Conservation (phyloP, 1,140 invertebrate genomes). For the Hylaeus volcanicus region DNA sequence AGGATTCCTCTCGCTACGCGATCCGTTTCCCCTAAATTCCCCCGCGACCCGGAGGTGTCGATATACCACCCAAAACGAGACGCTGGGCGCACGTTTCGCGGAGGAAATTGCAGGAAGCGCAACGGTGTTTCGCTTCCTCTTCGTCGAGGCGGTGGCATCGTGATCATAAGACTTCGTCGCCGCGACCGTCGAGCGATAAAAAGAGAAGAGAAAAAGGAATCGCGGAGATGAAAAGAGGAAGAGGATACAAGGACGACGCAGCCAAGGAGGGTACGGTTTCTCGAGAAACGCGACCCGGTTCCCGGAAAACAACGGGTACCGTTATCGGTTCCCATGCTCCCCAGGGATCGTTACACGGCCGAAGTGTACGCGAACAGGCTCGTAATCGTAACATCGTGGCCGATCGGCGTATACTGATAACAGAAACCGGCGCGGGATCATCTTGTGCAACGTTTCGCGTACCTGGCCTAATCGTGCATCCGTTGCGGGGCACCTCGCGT, state of each 20-base stretch:
- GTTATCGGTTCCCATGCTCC: constrained; percentile 50
- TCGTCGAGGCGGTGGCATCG: constrained; percentile 28
- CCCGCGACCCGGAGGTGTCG: too few species aligned
- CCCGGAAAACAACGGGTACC: constrained; percentile 51
- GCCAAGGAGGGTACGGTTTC: neutral
- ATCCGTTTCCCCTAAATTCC: neutral
- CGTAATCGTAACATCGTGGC: constrained; percentile 41
- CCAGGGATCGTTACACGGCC: constrained; percentile 16
- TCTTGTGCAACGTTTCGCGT: constrained; percentile 31
- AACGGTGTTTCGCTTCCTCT: constrained; percentile 45
- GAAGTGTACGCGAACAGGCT: constrained; percentile 5
- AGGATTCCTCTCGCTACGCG: neutral
- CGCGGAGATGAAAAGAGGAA: neutral
- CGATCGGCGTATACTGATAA: constrained; percentile 36
- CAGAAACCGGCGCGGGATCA: constrained; percentile 30
- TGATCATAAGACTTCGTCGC: constrained; percentile 26
- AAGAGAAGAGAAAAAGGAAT: neutral
- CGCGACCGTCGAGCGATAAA: neutral
- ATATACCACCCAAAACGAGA: too few species aligned
- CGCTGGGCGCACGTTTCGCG: neutral
- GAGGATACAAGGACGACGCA: neutral
- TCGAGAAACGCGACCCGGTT: constrained; percentile 32
- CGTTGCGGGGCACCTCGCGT: neutral
- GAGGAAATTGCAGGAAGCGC: constrained; percentile 50
- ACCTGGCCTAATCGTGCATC: constrained; percentile 28